phyloP scores from a whole-genome alignment of 2,113 vertebrate genomes.

The Falcunculus frontatus region DNA sequence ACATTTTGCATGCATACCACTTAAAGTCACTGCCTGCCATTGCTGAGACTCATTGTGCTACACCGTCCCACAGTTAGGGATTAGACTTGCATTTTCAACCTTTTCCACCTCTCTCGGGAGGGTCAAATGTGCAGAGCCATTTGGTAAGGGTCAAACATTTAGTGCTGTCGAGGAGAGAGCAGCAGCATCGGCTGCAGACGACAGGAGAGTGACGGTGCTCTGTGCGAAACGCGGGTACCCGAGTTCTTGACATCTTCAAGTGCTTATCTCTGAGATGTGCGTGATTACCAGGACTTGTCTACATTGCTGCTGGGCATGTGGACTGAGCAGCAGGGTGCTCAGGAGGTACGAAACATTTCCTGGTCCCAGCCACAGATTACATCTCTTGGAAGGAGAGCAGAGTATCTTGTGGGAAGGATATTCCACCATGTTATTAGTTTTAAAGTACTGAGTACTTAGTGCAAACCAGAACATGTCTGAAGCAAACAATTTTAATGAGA shows the following conservation, averaged over 20 bases:
- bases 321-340: not conserved
- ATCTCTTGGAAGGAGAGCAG: not conserved
- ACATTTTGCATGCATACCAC: not conserved
- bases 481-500: not conserved
- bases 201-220: not conserved
- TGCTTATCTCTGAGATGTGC: not conserved
- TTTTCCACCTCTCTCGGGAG: not conserved
- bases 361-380: not conserved
- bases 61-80: not conserved
- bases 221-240: not conserved
- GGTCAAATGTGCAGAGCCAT: not conserved
- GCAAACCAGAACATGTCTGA: constrained; percentile 29
- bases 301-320: not conserved
- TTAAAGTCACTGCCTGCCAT: not conserved
- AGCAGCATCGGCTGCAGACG: not conserved
- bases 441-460: not conserved
- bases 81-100: not conserved
- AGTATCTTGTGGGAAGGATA: not conserved
- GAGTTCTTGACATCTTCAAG: not conserved
- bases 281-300: not conserved
- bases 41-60: not conserved
- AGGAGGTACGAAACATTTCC: not conserved
- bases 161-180: not conserved
- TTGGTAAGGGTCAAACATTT: constrained; percentile 22
- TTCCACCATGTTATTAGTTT: constrained; percentile 8